Conservation (phyloP, 2,113 vertebrate genomes). For the Entelurus aequoreus region DNA sequence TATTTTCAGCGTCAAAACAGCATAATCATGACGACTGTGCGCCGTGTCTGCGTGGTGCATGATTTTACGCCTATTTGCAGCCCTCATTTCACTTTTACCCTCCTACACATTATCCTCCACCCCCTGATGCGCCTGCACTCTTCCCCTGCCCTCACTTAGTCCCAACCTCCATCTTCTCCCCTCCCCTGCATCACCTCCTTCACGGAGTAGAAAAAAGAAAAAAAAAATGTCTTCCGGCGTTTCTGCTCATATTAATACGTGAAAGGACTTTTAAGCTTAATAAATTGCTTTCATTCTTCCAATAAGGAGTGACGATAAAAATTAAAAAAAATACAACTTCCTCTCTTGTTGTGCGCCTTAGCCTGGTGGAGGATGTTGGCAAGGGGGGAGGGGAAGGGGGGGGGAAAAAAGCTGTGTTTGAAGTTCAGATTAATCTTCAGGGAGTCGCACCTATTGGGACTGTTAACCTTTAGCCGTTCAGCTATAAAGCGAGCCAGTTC, state of each 20-base stretch:
- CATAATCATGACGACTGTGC: conserved; percentile 42
- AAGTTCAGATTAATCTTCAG: conserved; percentile 81
- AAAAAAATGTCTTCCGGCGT: conserved; percentile 68
- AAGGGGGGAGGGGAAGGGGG: conserved; percentile 45
- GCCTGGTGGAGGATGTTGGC: conserved; percentile 33
- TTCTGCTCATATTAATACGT: conserved; percentile 75
- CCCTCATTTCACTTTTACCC: conserved; percentile 19
- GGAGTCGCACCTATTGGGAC: conserved; percentile 80
- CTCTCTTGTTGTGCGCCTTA: conserved; percentile 69
- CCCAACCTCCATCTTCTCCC: conserved; percentile 39
- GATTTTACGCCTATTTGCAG: conserved; percentile 26
- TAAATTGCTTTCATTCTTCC: conserved; percentile 69
- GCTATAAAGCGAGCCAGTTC: conserved; percentile 82
- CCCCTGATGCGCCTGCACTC: conserved; percentile 28
- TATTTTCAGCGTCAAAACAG: conserved; percentile 43
- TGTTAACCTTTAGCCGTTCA: conserved; percentile 86
- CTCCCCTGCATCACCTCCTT: conserved; percentile 53
- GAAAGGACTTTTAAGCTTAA: conserved; percentile 59
- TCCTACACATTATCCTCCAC: conserved; percentile 24
- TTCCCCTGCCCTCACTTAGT: conserved; percentile 29
- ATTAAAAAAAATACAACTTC: conserved; percentile 61
- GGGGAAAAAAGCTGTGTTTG: conserved; percentile 69
- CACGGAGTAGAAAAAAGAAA: conserved; percentile 11
- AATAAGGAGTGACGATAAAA: conserved; percentile 56
- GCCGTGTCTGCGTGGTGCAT: conserved; percentile 23